Evolutionary conservation across 2,797 vertebrate genomes (phyloP), one percentile per base, ranked within the genome.

Genomic region (Nannoperca obscura): DNA sequence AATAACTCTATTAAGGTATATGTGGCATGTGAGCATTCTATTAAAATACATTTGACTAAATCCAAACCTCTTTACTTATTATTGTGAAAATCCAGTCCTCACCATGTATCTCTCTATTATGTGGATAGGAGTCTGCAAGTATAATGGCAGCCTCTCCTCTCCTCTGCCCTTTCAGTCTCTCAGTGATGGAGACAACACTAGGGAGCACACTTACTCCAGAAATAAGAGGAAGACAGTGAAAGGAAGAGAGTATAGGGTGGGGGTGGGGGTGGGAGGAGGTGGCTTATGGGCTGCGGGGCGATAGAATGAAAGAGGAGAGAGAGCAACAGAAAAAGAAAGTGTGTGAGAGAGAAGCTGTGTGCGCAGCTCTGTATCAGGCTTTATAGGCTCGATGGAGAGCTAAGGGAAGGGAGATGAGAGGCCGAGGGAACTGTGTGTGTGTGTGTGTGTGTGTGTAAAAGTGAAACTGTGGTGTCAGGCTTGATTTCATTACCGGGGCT

Each of bases 121-220:
- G 36, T 54, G 22, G 30, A 19, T 53, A 32, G 8, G 30, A 24
- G 30, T 42, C 24, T 78, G 44, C 34, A n/a, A 44, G 65, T 47
- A 13, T 27, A 44, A 60, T 1, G 17, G 57, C 65, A 66, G 53
- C 14, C 53, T 74, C 36, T 52, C 17, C 50, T 74, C 46, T 58
- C 5, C 55, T 61, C 49, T 40, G n/a, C 34, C 46, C 60, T 57
- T 40, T 47, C 44, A 40, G 52, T 46, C 46, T 73, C 80, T 74
- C 70, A 62, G 57, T 4, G 36, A 78, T 54, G 27, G 68, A 86
- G 71, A 81, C 86, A 90, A 97, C 97, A 95, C 97, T 97, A 98
- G 97, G 95, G 97, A 95, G 97, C 97, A 97, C 93, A 95, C 96
- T 97, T 96, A 95, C 96, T 94, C 95, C 94, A 97, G 89, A 89